These are phyloP conservation scores for Operophtera brumata DNA, from an alignment of 2,888 invertebrate species.

Conservation along the genomic window DNA sequence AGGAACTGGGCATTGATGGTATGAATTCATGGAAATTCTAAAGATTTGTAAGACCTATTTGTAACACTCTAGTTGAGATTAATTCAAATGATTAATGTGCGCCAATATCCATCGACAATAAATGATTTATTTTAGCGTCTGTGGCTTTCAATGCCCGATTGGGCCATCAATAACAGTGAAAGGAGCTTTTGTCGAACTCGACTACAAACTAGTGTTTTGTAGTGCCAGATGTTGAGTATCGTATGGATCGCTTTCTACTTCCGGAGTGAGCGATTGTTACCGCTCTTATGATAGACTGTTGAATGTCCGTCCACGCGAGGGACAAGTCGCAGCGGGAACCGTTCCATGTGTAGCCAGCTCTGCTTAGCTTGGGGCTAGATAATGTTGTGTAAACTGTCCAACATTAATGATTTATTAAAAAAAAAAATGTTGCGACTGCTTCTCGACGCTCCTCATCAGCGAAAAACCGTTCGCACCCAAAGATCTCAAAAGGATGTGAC, in stretches of 20 bases:
- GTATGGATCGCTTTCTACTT: slow-evolving; percentile 16
- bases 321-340: neutral
- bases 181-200: slow-evolving; percentile 19
- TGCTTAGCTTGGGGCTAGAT: too few relatives aligned
- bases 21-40: neutral
- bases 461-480: too few relatives aligned
- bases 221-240: slow-evolving; percentile 13
- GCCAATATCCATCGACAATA: neutral
- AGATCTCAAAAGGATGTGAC: too few relatives aligned
- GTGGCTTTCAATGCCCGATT: slow-evolving; percentile 10
- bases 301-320: slow-evolving; percentile 14
- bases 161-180: slow-evolving; percentile 22
- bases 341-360: too few relatives aligned
- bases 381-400: too few relatives aligned
- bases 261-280: slow-evolving; percentile 18
- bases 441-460: too few relatives aligned
- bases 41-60: neutral
- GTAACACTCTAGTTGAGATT: neutral
- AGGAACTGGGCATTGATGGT: neutral
- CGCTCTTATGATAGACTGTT: slow-evolving; percentile 23
- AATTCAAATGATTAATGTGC: neutral
- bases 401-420: too few relatives aligned
- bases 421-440: too few relatives aligned
- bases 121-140: slow-evolving; percentile 9
- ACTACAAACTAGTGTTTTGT: slow-evolving; percentile 12